Percentiles rank a stretch among this genome's conserved stretches.
These are phyloP conservation scores for Amblyornis subalaris DNA, from an alignment of 2,113 vertebrate species.

Conservation along the genomic window DNA sequence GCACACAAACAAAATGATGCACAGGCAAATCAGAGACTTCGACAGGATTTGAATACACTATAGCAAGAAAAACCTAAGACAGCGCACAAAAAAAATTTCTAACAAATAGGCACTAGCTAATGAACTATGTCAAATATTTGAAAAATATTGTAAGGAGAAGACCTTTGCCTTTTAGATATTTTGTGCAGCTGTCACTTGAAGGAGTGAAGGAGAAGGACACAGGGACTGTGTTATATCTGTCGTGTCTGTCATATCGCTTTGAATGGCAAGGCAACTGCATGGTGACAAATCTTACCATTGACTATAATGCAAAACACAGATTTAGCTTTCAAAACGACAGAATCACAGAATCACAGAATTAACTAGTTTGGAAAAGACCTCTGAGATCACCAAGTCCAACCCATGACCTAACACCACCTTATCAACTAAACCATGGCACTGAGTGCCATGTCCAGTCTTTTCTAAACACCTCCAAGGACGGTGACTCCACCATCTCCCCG, in stretches of 20 bases:
- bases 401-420: too few relatives aligned
- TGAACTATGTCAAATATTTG: not conserved
- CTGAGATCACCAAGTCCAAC: too few relatives aligned
- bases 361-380: too few relatives aligned
- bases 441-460: too few relatives aligned
- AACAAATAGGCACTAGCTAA: not conserved
- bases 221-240: not conserved
- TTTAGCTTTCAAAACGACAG: not conserved
- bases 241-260: not conserved
- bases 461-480: too few relatives aligned
- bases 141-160: not conserved
- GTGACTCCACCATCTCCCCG: too few relatives aligned
- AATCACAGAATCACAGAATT: too few relatives aligned
- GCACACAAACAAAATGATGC: not conserved
- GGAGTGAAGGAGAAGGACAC: not conserved
- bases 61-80: not conserved
- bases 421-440: too few relatives aligned
- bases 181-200: not conserved
- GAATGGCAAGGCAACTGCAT: not conserved
- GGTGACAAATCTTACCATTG: not conserved
- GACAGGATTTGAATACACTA: not conserved
- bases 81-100: not conserved
- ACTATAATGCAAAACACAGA: not conserved
- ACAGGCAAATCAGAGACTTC: not conserved
- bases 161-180: fast-evolving